These are phyloP conservation scores for Corydoras sp. DNA, from an alignment of 2,113 vertebrate genomes.

Conservation along the genomic window DNA sequence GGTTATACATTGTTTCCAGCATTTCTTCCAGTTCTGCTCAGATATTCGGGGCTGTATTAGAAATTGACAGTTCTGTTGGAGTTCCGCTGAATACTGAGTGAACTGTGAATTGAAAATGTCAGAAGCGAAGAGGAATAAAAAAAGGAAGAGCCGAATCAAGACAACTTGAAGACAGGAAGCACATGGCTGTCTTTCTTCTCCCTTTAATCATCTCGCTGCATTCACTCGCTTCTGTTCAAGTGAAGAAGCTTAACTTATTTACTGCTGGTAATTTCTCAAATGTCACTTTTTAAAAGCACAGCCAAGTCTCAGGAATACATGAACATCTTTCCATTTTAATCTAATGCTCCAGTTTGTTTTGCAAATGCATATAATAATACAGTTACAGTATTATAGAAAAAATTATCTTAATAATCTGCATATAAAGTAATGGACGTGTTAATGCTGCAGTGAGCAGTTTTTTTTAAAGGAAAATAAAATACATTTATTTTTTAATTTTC, in stretches of 20 bases:
- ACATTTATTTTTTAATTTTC: too few relatives aligned
- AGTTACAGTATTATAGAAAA: too few relatives aligned
- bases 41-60: conserved; percentile 40
- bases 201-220: conserved; percentile 9
- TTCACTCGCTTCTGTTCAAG: neutral
- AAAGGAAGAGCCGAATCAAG: conserved; percentile 26
- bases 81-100: conserved; percentile 62
- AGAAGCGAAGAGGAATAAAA: conserved; percentile 43
- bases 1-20: conserved; percentile 6
- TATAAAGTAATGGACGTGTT: too few relatives aligned
- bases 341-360: too few relatives aligned
- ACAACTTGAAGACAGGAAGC: conserved; percentile 21
- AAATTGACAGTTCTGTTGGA: conserved; percentile 53
- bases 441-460: too few relatives aligned
- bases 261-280: neutral
- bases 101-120: conserved; percentile 59
- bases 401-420: too few relatives aligned
- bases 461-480: too few relatives aligned
- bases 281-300: too few relatives aligned
- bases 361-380: too few relatives aligned
- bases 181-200: neutral
- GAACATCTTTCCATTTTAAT: too few relatives aligned
- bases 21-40: neutral
- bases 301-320: too few relatives aligned
- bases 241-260: neutral